Evolutionary conservation across 1,140 invertebrate genomes (phyloP), one percentile per base, ranked within the genome.

Genomic region (Schlechtendalia chinensis): DNA sequence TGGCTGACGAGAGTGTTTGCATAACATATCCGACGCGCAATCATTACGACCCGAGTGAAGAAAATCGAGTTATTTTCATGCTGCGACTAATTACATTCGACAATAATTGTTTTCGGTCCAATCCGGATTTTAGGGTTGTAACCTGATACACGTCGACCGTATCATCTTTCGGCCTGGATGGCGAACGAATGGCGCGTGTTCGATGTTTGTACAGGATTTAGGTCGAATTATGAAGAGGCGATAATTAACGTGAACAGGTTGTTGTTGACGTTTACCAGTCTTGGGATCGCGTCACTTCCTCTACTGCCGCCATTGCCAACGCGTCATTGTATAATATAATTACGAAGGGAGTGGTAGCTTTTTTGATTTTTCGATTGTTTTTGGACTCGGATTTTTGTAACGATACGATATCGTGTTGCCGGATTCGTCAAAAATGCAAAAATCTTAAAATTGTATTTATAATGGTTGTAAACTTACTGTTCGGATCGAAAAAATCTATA

Each of bases 161-260:
- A 67, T 22, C 63, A 39, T n/a, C 19, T 65, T 65, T n/a, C 19
- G 32, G 22, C 63, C 63, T 11, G 1, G 39, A 39, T 39, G 22
- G 12, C 45, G 5, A 24, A 24, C 56, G 8, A 24, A 50, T 50
- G 8, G 16, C 22, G 45, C 19, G 8, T 50, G 19, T n/a, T 39
- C n/a, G 39, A 45, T 67, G 32, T 67, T 67, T 67, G 63, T 11
- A n/a, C 14, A 47, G 27, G 22, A 69, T 6, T 24, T 69, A 16
- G 14, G 22, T 19, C 16, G 22, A 69, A 69, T 50, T 69, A 69
- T 24, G 24, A 27, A 6, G 47, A 50, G 22, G 5, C 67, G 16
- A 69, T 69, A 69, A 50, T 72, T 29, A 72, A 53, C 22, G 11
- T 6, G 27, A 54, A 72, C 69, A 72, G 50, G 69, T 72, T 54